A percentile compares a stretch with the other conserved stretches of the same genome.
These are phyloP conservation scores for Protodeltote pygarga DNA, from an alignment of 2,888 invertebrate species.

Conservation along the genomic window DNA sequence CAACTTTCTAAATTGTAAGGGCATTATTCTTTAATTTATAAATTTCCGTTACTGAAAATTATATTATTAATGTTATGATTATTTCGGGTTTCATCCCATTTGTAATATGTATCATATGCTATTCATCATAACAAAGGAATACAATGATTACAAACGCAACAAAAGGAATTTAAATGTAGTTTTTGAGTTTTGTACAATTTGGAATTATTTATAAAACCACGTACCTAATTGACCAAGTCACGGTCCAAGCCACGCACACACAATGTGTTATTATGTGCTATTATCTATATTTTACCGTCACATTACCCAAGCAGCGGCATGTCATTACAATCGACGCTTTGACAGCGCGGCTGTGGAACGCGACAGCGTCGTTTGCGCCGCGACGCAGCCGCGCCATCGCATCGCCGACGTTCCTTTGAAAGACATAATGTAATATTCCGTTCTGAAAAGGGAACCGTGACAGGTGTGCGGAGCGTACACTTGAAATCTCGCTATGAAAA, in stretches of 20 bases:
- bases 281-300: constrained; percentile 54
- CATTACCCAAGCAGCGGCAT: constrained; percentile 49
- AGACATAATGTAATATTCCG: constrained; percentile 80
- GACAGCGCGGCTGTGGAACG: constrained; percentile 51
- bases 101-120: constrained; percentile 15
- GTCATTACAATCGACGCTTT: constrained; percentile 55
- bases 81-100: constrained; percentile 19
- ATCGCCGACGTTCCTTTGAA: constrained; percentile 59
- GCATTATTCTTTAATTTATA: no score
- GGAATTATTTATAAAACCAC: constrained; percentile 30
- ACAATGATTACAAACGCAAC: constrained; percentile 20
- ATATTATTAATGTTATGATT: constrained; percentile 22
- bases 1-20: no score
- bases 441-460: constrained; percentile 69
- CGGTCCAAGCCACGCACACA: constrained; percentile 45
- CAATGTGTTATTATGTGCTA: constrained; percentile 50
- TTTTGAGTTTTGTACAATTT: constrained; percentile 31
- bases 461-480: constrained; percentile 74
- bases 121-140: constrained; percentile 9
- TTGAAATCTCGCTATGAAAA: constrained; percentile 80
- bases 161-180: constrained; percentile 20
- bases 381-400: constrained; percentile 33
- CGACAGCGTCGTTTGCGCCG: constrained; percentile 28
- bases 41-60: no score
- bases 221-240: constrained; percentile 46